Conservation (phyloP, 2,797 vertebrate genomes). For the Vipera ursinii region DNA sequence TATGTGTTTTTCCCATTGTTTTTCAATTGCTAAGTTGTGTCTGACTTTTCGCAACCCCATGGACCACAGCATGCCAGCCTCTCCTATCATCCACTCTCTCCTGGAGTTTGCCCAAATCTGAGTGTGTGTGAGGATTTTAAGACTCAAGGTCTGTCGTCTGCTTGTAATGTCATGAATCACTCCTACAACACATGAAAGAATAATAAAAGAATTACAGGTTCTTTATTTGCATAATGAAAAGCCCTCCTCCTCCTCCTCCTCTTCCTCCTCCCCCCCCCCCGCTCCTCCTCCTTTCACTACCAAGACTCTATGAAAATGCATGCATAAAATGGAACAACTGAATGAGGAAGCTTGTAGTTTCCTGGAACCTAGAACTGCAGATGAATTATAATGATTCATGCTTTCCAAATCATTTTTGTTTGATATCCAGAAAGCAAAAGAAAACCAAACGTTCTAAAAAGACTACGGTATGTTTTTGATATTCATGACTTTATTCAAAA, state of each 20-base stretch:
- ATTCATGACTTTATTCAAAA: neutral
- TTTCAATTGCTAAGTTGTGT: neutral
- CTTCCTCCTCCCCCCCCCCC: too few species aligned
- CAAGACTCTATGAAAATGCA: neutral
- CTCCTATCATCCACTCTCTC: neutral
- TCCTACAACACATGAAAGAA: neutral
- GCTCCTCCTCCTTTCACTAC: neutral
- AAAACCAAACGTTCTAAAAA: neutral
- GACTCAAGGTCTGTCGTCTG: too few species aligned
- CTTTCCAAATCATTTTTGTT: neutral
- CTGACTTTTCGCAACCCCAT: neutral
- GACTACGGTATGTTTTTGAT: neutral
- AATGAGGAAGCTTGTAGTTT: neutral
- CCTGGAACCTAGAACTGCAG: neutral
- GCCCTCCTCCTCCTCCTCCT: neutral
- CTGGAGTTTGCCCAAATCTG: neutral
- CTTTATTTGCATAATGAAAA: neutral
- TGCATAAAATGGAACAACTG: neutral
- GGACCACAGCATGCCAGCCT: neutral
- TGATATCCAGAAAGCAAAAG: neutral
- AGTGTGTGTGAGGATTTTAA: neutral
- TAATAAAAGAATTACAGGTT: neutral
- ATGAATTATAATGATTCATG: neutral
- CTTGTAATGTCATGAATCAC: neutral
- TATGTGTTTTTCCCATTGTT: neutral